Evolutionary conservation across 2,113 vertebrate genomes (phyloP).

Genomic region (Nestor notabilis): DNA sequence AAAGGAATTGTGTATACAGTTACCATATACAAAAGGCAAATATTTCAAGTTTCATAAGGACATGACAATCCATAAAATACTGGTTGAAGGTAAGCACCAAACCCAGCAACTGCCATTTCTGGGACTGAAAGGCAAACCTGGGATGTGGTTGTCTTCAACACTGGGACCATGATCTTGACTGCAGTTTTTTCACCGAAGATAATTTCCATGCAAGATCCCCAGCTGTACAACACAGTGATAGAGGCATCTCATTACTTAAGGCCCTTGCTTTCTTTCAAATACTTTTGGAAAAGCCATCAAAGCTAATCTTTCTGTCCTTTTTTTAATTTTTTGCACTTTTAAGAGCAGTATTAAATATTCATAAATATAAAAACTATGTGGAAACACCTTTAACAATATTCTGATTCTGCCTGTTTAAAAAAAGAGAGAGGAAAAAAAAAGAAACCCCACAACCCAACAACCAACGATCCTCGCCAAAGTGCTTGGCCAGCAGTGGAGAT

Average conservation of each 20-base stretch:
- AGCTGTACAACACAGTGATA: constrained; percentile 32
- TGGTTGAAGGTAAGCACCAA: constrained; percentile 63
- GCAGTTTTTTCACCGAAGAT: not conserved
- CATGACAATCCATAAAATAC: not conserved
- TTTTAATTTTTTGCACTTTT: constrained; percentile 63
- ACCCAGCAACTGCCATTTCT: constrained; percentile 29
- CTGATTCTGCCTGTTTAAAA: constrained; percentile 1
- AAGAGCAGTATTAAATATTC: constrained; percentile 63
- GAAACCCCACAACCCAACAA: not conserved
- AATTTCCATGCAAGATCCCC: not conserved
- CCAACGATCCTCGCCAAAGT: not conserved
- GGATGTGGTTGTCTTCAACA: constrained; percentile 38
- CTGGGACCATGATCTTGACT: not conserved
- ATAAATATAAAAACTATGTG: constrained; percentile 56
- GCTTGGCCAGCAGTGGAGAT: not conserved
- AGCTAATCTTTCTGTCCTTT: not conserved
- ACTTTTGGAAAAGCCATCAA: not conserved
- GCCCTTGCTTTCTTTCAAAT: constrained; percentile 28
- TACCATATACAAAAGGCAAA: constrained; percentile 24
- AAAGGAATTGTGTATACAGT: not conserved
- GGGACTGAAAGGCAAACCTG: not conserved
- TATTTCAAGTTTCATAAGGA: constrained; percentile 58
- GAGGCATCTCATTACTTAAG: constrained; percentile 41
- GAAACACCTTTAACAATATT: constrained; percentile 26
- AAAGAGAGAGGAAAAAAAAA: not conserved